These are phyloP conservation scores for Caenorhabditis macrosperma DNA, from an alignment of 2,888 invertebrate genomes.

Conservation along the genomic window DNA sequence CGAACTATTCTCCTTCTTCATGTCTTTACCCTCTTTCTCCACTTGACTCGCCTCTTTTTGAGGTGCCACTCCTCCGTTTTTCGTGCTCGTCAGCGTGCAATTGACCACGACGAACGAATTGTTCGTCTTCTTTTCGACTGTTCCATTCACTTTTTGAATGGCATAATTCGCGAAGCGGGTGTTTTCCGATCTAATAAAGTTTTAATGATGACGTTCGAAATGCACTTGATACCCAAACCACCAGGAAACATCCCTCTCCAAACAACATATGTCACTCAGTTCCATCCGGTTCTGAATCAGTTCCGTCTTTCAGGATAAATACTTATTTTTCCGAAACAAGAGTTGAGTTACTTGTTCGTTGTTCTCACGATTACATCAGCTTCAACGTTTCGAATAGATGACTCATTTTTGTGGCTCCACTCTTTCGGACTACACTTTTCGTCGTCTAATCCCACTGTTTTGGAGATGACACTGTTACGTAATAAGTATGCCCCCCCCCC, in stretches of 20 bases:
- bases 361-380: too few relatives aligned
- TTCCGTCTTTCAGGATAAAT: too few relatives aligned
- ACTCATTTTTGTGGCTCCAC: not conserved
- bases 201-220: constrained; percentile 13
- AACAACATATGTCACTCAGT: too few relatives aligned
- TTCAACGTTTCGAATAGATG: not conserved
- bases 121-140: constrained; percentile 6
- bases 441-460: constrained; percentile 31
- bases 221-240: not conserved
- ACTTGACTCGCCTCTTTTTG: constrained; percentile 31
- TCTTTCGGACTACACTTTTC: constrained; percentile 8
- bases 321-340: too few relatives aligned
- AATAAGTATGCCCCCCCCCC: constrained; percentile 1
- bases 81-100: constrained; percentile 17
- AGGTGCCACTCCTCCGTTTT: constrained; percentile 21
- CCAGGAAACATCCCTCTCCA: not conserved
- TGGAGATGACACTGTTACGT: constrained; percentile 3
- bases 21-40: constrained; percentile 16
- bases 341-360: too few relatives aligned
- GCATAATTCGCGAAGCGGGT: constrained; percentile 42
- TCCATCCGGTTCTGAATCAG: too few relatives aligned
- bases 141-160: constrained; percentile 51
- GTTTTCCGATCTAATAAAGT: constrained; percentile 26
- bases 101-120: not conserved
- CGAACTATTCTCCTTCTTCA: constrained; percentile 9